A percentile compares a stretch with the other conserved stretches of the same genome.
These are phyloP conservation scores for Drosophila pseudoobscura DNA, from an alignment of 1,140 invertebrate species.

Conservation along the genomic window DNA sequence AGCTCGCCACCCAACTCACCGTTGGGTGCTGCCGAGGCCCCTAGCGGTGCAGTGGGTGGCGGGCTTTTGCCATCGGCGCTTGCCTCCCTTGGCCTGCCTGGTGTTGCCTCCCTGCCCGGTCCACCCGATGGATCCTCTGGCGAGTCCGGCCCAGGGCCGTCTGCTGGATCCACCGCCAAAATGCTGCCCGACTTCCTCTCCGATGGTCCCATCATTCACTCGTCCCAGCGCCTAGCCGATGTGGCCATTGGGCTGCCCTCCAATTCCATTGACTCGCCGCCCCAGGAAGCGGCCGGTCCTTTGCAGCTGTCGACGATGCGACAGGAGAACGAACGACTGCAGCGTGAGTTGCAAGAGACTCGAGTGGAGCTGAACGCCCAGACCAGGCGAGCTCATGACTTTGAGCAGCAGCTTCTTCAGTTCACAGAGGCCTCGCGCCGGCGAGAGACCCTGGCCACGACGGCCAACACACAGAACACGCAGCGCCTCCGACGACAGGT, in stretches of 20 bases:
- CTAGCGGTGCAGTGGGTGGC: conserved; percentile 74
- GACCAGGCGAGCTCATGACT: conserved; percentile 83
- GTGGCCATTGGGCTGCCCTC: conserved; percentile 79
- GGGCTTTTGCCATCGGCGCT: conserved; percentile 16
- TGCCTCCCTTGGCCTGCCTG: conserved; percentile 31
- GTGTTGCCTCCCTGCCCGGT: conserved; percentile 26
- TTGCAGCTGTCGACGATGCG: conserved; percentile 80
- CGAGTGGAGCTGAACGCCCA: conserved; percentile 85
- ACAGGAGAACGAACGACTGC: conserved; percentile 86
- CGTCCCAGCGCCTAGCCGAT: conserved; percentile 84
- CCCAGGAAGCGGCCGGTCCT: conserved; percentile 60
- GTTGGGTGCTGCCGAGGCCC: conserved; percentile 61
- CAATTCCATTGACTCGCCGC: conserved; percentile 77
- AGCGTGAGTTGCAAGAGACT: conserved; percentile 85
- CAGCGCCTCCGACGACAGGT: conserved; percentile 86
- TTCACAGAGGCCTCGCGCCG: conserved; percentile 80
- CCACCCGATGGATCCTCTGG: conserved; percentile 16
- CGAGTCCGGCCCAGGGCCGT: conserved; percentile 2
- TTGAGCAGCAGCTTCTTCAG: conserved; percentile 85
- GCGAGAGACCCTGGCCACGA: conserved; percentile 76
- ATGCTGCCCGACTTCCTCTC: conserved; percentile 89
- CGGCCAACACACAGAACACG: conserved; percentile 84
- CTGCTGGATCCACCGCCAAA: conserved; percentile 71
- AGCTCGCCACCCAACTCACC: conserved; percentile 79
- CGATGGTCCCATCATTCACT: conserved; percentile 87